Evolutionary conservation across 2,888 invertebrate species (phyloP).

Genomic region (Cantharis lateralis): DNA sequence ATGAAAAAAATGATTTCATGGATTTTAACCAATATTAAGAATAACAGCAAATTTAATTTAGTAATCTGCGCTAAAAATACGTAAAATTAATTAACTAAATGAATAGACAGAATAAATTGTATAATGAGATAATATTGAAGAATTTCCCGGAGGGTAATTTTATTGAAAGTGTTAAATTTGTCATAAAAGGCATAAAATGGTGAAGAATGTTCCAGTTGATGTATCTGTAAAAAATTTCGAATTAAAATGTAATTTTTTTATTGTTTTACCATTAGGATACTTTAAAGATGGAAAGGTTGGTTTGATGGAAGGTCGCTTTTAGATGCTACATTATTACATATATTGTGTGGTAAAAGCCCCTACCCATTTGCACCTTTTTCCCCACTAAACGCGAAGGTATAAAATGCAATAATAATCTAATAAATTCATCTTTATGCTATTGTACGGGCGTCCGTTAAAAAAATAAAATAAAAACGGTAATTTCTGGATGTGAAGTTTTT

Average conservation of each 20-base stretch:
- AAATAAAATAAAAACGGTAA: not conserved
- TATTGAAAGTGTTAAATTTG: not conserved
- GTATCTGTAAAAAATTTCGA: not conserved
- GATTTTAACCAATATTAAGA: too few species aligned
- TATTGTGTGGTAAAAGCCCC: constrained; percentile 46
- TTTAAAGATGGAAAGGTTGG: constrained; percentile 16
- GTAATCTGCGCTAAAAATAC: too few species aligned
- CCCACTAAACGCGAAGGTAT: constrained; percentile 49
- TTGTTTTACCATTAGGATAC: not conserved
- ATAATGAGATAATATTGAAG: too few species aligned
- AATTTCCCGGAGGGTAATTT: not conserved
- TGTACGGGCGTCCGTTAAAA: constrained; percentile 26
- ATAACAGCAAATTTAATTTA: too few species aligned
- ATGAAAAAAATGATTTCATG: too few species aligned
- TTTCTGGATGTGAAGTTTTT: constrained; percentile 25
- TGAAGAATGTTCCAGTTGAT: not conserved
- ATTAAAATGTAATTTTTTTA: not conserved
- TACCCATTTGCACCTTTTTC: constrained; percentile 41
- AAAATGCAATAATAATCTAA: constrained; percentile 49
- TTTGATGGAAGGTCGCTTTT: constrained; percentile 29
- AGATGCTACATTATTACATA: constrained; percentile 50
- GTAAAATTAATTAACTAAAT: too few species aligned
- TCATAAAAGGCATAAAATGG: not conserved
- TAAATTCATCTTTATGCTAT: constrained; percentile 48
- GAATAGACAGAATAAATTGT: too few species aligned